phyloP scores from a whole-genome alignment of 2,797 vertebrate species.

The Channa striata region DNA sequence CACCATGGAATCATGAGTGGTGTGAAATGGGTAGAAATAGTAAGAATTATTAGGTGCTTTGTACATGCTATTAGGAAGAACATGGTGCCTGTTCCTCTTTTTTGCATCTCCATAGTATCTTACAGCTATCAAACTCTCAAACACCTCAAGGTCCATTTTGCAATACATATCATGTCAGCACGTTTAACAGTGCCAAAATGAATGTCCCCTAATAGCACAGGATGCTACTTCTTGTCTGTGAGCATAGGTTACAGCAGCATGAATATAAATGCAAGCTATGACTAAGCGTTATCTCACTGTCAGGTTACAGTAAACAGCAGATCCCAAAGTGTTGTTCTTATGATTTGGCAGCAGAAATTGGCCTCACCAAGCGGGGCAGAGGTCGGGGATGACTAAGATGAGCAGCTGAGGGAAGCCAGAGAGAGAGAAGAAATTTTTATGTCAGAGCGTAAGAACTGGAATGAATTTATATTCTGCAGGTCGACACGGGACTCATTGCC shows the following conservation, averaged over 20 bases:
- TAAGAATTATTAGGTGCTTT: too few relatives aligned
- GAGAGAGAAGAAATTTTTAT: constrained; percentile 14
- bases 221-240: constrained; percentile 38
- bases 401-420: constrained; percentile 1
- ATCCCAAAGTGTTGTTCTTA: constrained; percentile 27
- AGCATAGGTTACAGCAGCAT: constrained; percentile 54
- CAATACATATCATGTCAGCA: constrained; percentile 34
- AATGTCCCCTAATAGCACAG: constrained; percentile 18
- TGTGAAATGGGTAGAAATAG: too few relatives aligned
- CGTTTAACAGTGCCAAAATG: constrained; percentile 5
- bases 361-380: constrained; percentile 10
- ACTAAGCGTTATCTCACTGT: constrained; percentile 54
- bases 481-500: constrained; percentile 71
- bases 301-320: constrained; percentile 39
- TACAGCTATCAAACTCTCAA: constrained; percentile 48
- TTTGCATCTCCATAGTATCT: constrained; percentile 48
- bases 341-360: constrained; percentile 39
- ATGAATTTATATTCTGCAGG: constrained; percentile 73
- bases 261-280: constrained; percentile 66
- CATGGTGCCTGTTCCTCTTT: too few relatives aligned
- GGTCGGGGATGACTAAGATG: constrained; percentile 46
- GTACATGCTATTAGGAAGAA: too few relatives aligned
- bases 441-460: constrained; percentile 33
- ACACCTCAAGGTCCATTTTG: constrained; percentile 48
- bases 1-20: too few relatives aligned